Conservation (phyloP, 1,140 invertebrate genomes). For the Sycobia sp. region DNA sequence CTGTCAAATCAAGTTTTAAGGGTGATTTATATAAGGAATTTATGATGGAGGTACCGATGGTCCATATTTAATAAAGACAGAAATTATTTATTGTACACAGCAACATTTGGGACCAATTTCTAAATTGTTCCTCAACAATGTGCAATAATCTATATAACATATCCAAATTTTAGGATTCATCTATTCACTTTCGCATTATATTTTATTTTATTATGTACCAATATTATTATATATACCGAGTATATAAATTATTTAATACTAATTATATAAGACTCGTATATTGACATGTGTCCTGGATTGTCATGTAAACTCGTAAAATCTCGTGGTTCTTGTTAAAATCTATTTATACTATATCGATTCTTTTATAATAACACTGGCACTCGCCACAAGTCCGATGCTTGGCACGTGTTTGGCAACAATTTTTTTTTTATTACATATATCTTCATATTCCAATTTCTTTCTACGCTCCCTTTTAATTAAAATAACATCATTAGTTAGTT, state of each 20-base stretch:
- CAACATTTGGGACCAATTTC: constrained; percentile 22
- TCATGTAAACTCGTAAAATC: constrained; percentile 37
- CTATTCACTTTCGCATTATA: constrained; percentile 24
- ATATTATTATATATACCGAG: constrained; percentile 21
- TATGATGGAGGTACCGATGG: too few relatives aligned
- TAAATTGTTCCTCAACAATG: constrained; percentile 19
- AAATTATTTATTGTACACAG: not conserved
- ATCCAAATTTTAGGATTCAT: constrained; percentile 26
- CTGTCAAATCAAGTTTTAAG: too few relatives aligned
- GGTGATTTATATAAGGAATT: too few relatives aligned
- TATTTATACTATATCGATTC: constrained; percentile 3
- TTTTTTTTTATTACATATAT: not conserved
- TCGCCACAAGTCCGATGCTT: constrained; percentile 22
- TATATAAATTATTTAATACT: constrained; percentile 22
- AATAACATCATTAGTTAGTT: too few relatives aligned
- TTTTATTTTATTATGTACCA: constrained; percentile 11
- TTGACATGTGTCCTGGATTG: constrained; percentile 44
- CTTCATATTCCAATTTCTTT: not conserved
- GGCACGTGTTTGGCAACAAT: constrained; percentile 31
- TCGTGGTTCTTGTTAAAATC: not conserved
- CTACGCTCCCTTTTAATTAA: too few relatives aligned
- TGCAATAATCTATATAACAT: constrained; percentile 22
- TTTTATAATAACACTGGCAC: constrained; percentile 7
- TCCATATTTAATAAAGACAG: too few relatives aligned
- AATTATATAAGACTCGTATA: constrained; percentile 34